Evolutionary conservation across 2,113 vertebrate species (phyloP).

Genomic region (Cinclus mexicanus): DNA sequence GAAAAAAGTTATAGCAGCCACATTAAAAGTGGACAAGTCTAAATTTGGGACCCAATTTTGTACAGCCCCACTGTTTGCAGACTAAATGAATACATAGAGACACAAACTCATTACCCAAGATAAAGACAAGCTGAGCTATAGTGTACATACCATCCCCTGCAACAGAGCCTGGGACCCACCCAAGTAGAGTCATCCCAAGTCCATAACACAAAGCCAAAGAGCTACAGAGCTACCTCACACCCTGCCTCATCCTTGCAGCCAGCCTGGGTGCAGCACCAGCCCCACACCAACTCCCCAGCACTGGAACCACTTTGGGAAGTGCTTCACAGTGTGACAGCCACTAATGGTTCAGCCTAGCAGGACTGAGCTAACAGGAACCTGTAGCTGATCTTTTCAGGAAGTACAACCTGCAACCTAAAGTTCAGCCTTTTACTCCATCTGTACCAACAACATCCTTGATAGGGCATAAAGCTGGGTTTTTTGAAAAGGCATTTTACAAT

Average conservation of each 20-base stretch:
- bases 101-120: neutral
- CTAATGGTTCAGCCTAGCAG: neutral
- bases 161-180: neutral
- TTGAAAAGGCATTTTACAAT: neutral
- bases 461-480: neutral
- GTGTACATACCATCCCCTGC: neutral
- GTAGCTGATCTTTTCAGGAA: neutral
- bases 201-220: neutral
- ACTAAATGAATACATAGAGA: neutral
- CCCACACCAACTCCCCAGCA: fast-evolving
- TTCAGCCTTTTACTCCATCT: neutral
- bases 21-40: neutral
- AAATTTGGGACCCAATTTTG: neutral
- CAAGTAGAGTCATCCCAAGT: neutral
- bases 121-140: neutral
- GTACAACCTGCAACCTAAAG: neutral
- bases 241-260: fast-evolving
- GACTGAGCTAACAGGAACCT: neutral
- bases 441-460: neutral
- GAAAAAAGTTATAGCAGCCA: neutral
- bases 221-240: neutral
- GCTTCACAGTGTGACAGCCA: neutral
- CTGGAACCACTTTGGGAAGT: neutral
- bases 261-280: neutral
- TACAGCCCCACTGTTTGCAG: neutral